These are phyloP conservation scores for Drosophila tsacasi DNA, from an alignment of 1,140 invertebrate genomes.

Conservation along the genomic window DNA sequence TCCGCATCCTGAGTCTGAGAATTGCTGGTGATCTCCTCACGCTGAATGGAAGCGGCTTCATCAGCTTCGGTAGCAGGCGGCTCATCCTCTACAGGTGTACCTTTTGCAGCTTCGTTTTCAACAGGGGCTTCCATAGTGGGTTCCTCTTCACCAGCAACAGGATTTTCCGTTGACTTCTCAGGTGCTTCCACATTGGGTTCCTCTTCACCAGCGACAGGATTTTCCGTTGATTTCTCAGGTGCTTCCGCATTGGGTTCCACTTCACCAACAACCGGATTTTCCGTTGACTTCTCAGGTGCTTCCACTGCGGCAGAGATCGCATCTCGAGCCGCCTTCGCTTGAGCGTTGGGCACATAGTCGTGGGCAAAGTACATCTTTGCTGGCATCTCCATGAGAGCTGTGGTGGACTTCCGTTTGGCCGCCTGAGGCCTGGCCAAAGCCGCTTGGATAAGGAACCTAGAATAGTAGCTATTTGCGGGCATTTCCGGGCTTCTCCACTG, in stretches of 20 bases:
- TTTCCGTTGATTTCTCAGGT: neutral
- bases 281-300: neutral
- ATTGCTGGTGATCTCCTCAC: conserved; percentile 42
- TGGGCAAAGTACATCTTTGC: conserved; percentile 32
- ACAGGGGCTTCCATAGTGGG: neutral
- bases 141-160: neutral
- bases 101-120: neutral
- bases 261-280: neutral
- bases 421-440: conserved; percentile 26
- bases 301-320: neutral
- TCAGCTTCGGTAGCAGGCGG: neutral
- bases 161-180: neutral
- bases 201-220: neutral
- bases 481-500: conserved; percentile 54
- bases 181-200: neutral
- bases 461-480: conserved; percentile 64
- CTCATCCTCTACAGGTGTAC: neutral
- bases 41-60: conserved; percentile 31
- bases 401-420: conserved; percentile 13
- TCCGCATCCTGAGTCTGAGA: neutral
- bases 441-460: conserved; percentile 60
- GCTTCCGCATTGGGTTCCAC: neutral
- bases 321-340: conserved; percentile 36
- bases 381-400: neutral
- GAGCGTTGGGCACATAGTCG: conserved; percentile 60